Evolutionary conservation across 2,797 vertebrate species (phyloP).

Genomic region (Crypturellus tataupa): DNA sequence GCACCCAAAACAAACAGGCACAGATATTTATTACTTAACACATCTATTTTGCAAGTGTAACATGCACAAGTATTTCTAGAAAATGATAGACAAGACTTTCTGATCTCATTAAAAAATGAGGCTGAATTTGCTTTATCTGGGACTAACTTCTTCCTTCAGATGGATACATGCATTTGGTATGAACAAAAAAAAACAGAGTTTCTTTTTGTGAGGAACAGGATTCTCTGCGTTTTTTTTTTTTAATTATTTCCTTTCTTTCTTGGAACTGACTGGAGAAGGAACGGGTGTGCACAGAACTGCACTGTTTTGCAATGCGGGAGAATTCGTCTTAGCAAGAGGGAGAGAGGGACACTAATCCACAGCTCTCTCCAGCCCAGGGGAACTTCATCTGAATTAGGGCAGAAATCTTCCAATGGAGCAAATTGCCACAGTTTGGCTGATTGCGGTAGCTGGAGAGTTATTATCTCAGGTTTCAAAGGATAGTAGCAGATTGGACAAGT

Average conservation of each 20-base stretch:
- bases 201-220: neutral
- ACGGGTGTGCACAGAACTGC: neutral
- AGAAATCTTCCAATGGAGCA: neutral
- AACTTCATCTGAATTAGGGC: neutral
- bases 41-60: neutral
- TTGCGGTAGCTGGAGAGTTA: neutral
- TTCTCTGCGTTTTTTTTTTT: neutral
- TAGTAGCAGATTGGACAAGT: neutral
- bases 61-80: neutral
- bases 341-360: neutral
- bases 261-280: neutral
- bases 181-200: neutral
- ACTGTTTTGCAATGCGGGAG: rapidly evolving
- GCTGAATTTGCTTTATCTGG: neutral
- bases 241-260: neutral
- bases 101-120: neutral
- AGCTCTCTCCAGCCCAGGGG: neutral
- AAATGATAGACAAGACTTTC: neutral
- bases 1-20: neutral
- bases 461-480: neutral
- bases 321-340: neutral
- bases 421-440: neutral
- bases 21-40: neutral
- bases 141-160: neutral
- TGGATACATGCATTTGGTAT: neutral